Conservation (phyloP, 2,113 vertebrate species). For the Tragelaphus buxtoni region DNA sequence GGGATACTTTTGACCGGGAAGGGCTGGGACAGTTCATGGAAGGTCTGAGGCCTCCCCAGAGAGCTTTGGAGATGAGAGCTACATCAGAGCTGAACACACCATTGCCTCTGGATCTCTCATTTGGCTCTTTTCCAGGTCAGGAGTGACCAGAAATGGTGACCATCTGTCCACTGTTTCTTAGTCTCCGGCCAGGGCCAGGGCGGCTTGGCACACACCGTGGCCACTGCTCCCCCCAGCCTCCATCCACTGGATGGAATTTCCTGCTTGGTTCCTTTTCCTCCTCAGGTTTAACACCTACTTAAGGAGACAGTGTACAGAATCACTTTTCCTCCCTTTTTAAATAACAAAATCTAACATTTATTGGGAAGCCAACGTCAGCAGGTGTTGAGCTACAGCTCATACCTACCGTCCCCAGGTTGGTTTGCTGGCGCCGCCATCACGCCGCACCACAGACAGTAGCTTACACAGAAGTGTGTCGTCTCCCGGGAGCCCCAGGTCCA, state of each 20-base stretch:
- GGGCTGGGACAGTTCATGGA: neutral
- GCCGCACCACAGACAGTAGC: too few species aligned
- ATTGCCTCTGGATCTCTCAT: constrained; percentile 41
- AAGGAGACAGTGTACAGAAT: neutral
- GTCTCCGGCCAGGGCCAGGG: neutral
- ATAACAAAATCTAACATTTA: neutral
- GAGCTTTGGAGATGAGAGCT: neutral
- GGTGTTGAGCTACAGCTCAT: neutral
- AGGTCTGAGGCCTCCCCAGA: neutral
- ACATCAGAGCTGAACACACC: neutral
- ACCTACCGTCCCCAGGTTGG: accelerated
- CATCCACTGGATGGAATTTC: neutral
- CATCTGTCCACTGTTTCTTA: constrained; percentile 44
- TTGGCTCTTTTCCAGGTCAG: constrained; percentile 49
- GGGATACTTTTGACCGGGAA: neutral
- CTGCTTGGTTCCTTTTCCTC: neutral
- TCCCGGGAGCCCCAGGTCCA: too few species aligned
- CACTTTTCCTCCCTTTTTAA: neutral
- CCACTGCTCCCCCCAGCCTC: accelerated
- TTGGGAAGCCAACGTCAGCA: neutral
- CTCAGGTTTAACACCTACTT: neutral
- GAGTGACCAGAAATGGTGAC: constrained; percentile 35
- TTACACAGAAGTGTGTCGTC: neutral
- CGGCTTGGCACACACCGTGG: neutral
- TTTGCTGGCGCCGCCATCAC: neutral